A percentile compares a stretch with the other conserved stretches of the same genome.
These are phyloP conservation scores for Lycaena phlaeas DNA, from an alignment of 2,888 invertebrate genomes.

Conservation along the genomic window DNA sequence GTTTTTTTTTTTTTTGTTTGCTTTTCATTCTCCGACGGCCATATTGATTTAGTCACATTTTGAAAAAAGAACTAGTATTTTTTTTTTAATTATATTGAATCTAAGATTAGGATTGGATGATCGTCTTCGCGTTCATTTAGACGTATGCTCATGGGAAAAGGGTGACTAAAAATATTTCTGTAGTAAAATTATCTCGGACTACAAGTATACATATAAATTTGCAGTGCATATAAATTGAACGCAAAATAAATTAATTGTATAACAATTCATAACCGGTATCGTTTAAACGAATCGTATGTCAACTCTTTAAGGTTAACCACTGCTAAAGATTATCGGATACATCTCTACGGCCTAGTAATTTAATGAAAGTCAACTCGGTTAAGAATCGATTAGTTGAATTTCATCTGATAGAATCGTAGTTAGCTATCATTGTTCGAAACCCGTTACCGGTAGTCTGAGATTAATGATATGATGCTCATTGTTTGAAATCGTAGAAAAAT, in stretches of 20 bases:
- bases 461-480: constrained; percentile 55
- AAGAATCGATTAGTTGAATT: constrained; percentile 58
- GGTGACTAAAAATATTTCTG: too few species aligned
- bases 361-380: constrained; percentile 43
- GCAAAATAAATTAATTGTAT: neutral
- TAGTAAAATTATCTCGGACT: too few species aligned
- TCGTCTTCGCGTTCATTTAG: too few species aligned
- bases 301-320: constrained; percentile 31
- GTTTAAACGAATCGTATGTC: constrained; percentile 15
- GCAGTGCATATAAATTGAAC: neutral
- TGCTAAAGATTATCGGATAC: constrained; percentile 32
- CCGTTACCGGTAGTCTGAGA: constrained; percentile 59
- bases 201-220: too few species aligned
- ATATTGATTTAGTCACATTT: too few species aligned
- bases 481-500: constrained; percentile 58
- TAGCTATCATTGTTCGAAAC: constrained; percentile 48
- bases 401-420: constrained; percentile 52
- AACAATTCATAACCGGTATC: neutral
- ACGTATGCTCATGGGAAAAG: too few species aligned
- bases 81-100: too few species aligned
- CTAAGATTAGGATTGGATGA: too few species aligned
- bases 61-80: too few species aligned
- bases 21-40: too few species aligned
- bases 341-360: constrained; percentile 31
- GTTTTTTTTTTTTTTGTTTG: too few species aligned